phyloP scores from a whole-genome alignment of 2,797 vertebrate species.

The Remorina albescens region DNA sequence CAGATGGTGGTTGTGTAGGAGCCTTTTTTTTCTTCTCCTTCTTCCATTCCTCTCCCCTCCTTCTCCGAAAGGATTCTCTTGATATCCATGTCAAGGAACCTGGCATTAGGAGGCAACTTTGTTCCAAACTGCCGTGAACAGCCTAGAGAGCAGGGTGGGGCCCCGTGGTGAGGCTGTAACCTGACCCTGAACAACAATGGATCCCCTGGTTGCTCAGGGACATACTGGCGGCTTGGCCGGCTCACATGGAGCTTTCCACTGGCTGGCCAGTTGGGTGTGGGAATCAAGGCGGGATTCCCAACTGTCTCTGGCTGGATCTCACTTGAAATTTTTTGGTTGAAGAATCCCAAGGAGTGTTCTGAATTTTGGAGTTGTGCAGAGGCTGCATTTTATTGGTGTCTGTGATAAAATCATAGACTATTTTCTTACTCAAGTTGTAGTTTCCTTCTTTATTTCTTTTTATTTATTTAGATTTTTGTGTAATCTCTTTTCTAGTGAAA shows the following conservation, averaged over 20 bases:
- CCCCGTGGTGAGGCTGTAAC: slow-evolving; percentile 92
- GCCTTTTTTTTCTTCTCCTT: slow-evolving; percentile 48
- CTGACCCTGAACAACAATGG: slow-evolving; percentile 91
- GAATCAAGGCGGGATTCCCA: slow-evolving; percentile 62
- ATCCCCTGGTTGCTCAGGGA: slow-evolving; percentile 91
- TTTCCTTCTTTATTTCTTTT: background rate
- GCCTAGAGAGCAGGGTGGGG: slow-evolving; percentile 93
- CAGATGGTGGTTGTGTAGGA: slow-evolving; percentile 72
- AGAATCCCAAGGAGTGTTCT: slow-evolving; percentile 18
- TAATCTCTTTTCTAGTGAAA: background rate
- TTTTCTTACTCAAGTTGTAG: background rate
- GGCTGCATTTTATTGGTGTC: background rate
- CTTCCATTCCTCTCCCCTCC: slow-evolving; percentile 54
- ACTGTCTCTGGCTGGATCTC: slow-evolving; percentile 48
- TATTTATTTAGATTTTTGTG: background rate
- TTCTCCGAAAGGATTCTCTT: slow-evolving; percentile 73
- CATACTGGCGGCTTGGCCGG: slow-evolving; percentile 74
- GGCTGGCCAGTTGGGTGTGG: slow-evolving; percentile 62
- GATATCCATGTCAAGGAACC: slow-evolving; percentile 83
- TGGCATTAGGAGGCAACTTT: slow-evolving; percentile 91
- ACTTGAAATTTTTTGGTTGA: slow-evolving; percentile 30
- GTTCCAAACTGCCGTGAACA: slow-evolving; percentile 92
- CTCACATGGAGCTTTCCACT: slow-evolving; percentile 66
- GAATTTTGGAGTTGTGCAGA: slow-evolving; percentile 11
- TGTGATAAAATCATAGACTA: slow-evolving; percentile 11